These are phyloP conservation scores for Cyprinodon variegatus DNA, from an alignment of 2,113 vertebrate genomes.

Conservation along the genomic window DNA sequence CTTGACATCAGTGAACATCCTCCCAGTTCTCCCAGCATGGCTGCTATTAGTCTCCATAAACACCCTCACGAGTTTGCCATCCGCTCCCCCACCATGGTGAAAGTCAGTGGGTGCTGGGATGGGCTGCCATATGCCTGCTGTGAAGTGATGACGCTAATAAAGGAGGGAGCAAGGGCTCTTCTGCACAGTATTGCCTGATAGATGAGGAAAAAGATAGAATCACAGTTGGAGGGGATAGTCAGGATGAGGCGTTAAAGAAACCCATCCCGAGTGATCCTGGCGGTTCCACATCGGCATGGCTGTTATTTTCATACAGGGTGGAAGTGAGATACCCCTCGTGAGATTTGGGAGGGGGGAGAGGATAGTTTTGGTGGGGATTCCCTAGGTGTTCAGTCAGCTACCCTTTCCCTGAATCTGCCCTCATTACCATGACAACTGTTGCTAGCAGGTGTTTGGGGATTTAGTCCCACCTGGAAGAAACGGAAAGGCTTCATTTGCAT, in stretches of 20 bases:
- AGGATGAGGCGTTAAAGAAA: neutral
- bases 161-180: conserved; percentile 40
- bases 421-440: conserved; percentile 81
- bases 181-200: conserved; percentile 28
- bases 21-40: conserved; percentile 41
- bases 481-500: conserved; percentile 58
- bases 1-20: conserved; percentile 13
- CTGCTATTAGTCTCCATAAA: conserved; percentile 66
- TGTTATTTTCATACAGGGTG: conserved; percentile 41
- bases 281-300: conserved; percentile 36
- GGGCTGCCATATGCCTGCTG: conserved; percentile 61
- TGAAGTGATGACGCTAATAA: conserved; percentile 64
- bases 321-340: conserved; percentile 21
- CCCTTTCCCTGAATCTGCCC: conserved; percentile 53
- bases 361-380: conserved; percentile 60
- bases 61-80: conserved; percentile 55
- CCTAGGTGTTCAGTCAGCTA: conserved; percentile 66
- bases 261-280: conserved; percentile 23
- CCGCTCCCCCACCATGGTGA: conserved; percentile 34
- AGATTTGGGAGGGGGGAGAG: conserved; percentile 19
- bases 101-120: conserved; percentile 53
- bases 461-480: conserved; percentile 67
- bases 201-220: conserved; percentile 19
- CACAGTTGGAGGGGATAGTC: neutral
- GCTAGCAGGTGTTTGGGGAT: conserved; percentile 66